Base-by-base conservation (phyloP, 2,888 invertebrate species). In the Plagodis dolabraria region DNA sequence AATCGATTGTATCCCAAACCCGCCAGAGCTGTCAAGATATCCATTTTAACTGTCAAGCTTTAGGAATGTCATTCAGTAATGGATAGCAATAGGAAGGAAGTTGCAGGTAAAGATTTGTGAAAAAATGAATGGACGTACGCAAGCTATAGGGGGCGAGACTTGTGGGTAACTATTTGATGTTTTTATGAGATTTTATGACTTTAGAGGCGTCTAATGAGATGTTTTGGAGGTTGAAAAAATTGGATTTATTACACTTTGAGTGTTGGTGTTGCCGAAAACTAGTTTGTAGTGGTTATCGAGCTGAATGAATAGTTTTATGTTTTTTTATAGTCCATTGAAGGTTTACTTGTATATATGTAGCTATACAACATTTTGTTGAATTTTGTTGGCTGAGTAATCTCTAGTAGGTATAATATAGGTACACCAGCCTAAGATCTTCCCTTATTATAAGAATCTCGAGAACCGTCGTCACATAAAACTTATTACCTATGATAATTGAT, bases 81-180 rank as follows among this genome's bases (percentile, higher is more conserved):
- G 83, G 88, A 90, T 90, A 81, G 87, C 70, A 85, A 77, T 77
- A 92, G 92, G 92, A 92, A 92, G 92, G 92, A 92, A 92, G 92
- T 90, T 78, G 87, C 92, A 92, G 92, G 92, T 92, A 91, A 79
- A 79, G 72, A 75, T 62, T 59, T 44, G 69, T 64, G 75, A 77
- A 85, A 82, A 84, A 80, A 77, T 82, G 75, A 66, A 70, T 79
- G 83, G 82, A 79, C 79, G 76, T 75, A 76, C 81, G 81, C 82
- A 68, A 64, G 72, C 65, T 71, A 67, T 71, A 77, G 69, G 72
- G 77, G 79, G 77, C 71, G 40, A 40, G 72, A 71, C 73, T 75
- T 76, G 79, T 75, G 80, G 78, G 75, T 70, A 70, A 48, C 47
- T 59, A 71, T 78, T 65, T 72, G 64, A 53, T 55, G 66, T 72